Evolutionary conservation across 2,888 invertebrate genomes (phyloP).

Genomic region (Ophion costatus): DNA sequence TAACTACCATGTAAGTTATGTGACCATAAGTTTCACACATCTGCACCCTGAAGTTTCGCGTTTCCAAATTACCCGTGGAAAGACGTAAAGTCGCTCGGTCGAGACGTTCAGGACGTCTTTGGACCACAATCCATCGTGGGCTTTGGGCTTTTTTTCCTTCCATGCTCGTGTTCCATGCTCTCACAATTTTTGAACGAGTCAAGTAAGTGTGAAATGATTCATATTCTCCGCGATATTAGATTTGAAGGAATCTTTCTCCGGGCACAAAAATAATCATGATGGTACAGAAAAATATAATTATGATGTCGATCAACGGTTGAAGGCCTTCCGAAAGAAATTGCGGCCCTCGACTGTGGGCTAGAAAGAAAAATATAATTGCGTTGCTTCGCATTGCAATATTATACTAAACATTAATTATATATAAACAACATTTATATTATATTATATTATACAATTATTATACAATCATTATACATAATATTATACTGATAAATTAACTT

Average conservation of each 20-base stretch:
- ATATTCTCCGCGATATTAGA: conserved; percentile 8
- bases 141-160: conserved; percentile 11
- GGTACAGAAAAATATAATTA: conserved; percentile 4
- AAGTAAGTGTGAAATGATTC: conserved; percentile 29
- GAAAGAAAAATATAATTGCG: too few relatives aligned
- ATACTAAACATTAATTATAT: too few relatives aligned
- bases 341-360: neutral
- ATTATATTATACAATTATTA: too few relatives aligned
- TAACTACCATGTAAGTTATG: conserved; percentile 60
- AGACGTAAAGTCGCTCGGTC: conserved; percentile 37
- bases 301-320: too few relatives aligned
- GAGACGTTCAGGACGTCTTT: conserved; percentile 53
- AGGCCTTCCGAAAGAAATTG: too few relatives aligned
- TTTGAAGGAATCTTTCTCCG: neutral
- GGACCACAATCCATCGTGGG: conserved; percentile 26
- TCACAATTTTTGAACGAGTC: conserved; percentile 25
- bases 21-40: conserved; percentile 52
- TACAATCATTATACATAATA: too few relatives aligned
- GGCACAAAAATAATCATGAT: neutral
- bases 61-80: conserved; percentile 11
- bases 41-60: conserved; percentile 14
- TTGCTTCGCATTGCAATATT: too few relatives aligned
- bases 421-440: too few relatives aligned
- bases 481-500: too few relatives aligned
- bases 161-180: conserved; percentile 12